Evolutionary conservation across 1,140 invertebrate species (phyloP).

Genomic region (Antheraea pernyi): DNA sequence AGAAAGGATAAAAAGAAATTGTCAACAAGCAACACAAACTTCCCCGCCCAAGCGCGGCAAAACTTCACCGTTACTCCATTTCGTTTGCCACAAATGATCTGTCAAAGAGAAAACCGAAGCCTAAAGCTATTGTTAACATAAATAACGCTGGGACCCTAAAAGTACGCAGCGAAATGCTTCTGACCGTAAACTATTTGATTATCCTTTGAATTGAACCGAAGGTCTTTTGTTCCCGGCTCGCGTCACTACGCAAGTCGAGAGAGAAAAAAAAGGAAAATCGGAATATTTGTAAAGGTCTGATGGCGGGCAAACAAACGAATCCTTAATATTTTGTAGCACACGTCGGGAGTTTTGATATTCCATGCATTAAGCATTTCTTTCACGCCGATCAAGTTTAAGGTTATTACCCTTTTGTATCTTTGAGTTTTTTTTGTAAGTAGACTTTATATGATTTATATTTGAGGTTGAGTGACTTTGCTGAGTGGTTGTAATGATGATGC

Average conservation of each 20-base stretch:
- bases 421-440: no score
- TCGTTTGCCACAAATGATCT: conserved; percentile 34
- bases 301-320: conserved; percentile 26
- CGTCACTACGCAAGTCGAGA: conserved; percentile 29
- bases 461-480: no score
- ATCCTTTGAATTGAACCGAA: conserved; percentile 41
- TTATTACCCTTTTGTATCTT: no score
- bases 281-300: conserved; percentile 28
- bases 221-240: conserved; percentile 34
- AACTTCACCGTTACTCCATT: conserved; percentile 17
- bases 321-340: conserved; percentile 6
- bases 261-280: conserved; percentile 13
- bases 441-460: no score
- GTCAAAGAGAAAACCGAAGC: conserved; percentile 22
- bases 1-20: not conserved
- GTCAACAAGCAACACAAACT: not conserved
- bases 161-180: conserved; percentile 32
- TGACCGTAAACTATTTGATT: conserved; percentile 46
- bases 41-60: not conserved
- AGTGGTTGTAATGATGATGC: no score
- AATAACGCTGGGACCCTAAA: conserved; percentile 28
- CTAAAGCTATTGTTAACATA: conserved; percentile 32
- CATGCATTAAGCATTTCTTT: not conserved
- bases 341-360: not conserved
- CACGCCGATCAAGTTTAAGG: no score